Evolutionary conservation across 2,888 invertebrate species (phyloP), one percentile per base, ranked within the genome.

Genomic region (Anthophora plumipes): DNA sequence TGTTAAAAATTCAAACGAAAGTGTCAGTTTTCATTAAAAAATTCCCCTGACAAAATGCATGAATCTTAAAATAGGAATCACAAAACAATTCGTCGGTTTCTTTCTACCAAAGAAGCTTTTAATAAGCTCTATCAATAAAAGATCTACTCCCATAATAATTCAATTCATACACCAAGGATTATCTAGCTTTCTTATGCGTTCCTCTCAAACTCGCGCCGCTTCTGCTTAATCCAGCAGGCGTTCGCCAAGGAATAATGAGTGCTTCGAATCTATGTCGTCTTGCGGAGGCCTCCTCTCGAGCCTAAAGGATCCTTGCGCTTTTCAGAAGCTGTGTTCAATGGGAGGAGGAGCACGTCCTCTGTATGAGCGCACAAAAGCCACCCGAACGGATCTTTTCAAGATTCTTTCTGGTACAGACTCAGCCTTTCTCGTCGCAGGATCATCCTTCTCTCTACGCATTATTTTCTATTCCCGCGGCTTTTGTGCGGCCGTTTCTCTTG

Each of bases 261-360:
- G 37, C 54, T 70, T 68, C 75, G 81, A 76, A 72, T 81, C 75
- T 75, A 69, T 81, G 68, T 64, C 71, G 55, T 64, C 22, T 64
- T 52, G 7, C n/a, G 54, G 50, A 52, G 60, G 46, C 20, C 43
- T 37, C 31, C 61, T 70, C 74, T 75, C 61, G 60, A 55, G 74
- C 20, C 55, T 59, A n/a, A 31, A 72, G 61, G 52, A 82, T 77
- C 68, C 61, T 55, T 41, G 46, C n/a, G 69, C 83, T 74, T 83
- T 83, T 75, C 73, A 83, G 66, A 68, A 48, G 41, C 61, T 0
- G 20, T 54, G 9, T 54, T 78, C 82, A 82, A 82, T 82, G 60
- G 68, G 72, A 77, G 82, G 74, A 82, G 74, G 82, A 71, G 73
- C 73, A 8, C 37, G 54, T 80, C 76, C 54, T 73, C 60, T 75